Evolutionary conservation across 2,888 invertebrate genomes (phyloP).

Genomic region (Sesia apiformis): DNA sequence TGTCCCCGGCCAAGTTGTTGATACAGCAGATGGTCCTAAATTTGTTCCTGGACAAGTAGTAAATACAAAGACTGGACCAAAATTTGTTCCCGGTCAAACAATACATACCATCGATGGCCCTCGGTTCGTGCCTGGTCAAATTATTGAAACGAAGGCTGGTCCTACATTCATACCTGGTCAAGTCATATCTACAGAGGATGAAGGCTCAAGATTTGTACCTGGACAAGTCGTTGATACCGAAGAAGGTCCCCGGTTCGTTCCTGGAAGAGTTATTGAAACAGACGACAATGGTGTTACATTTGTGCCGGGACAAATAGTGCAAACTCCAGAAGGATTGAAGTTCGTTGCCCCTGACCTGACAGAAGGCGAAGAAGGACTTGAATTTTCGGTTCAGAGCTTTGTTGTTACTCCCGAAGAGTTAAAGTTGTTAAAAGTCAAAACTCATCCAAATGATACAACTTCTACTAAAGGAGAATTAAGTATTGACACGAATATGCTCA

Average conservation of each 20-base stretch:
- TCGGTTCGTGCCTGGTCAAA: slow-evolving; percentile 85
- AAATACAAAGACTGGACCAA: slow-evolving; percentile 77
- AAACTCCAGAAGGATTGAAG: slow-evolving; percentile 80
- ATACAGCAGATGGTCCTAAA: slow-evolving; percentile 79
- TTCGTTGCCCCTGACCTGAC: slow-evolving; percentile 81
- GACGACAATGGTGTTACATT: slow-evolving; percentile 82
- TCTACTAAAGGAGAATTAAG: slow-evolving; percentile 75
- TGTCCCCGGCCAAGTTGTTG: slow-evolving; percentile 82
- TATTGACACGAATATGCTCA: slow-evolving; percentile 78
- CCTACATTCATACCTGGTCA: slow-evolving; percentile 87
- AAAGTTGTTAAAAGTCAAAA: slow-evolving; percentile 64
- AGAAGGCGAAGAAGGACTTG: slow-evolving; percentile 78
- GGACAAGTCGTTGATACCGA: slow-evolving; percentile 83
- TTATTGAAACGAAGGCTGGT: slow-evolving; percentile 82
- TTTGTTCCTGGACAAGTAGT: slow-evolving; percentile 87
- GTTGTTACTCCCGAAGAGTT: slow-evolving; percentile 69
- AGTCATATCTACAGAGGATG: slow-evolving; percentile 78
- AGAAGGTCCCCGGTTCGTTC: slow-evolving; percentile 80
- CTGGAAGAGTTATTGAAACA: slow-evolving; percentile 82
- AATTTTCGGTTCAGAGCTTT: slow-evolving; percentile 83
- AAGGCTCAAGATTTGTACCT: slow-evolving; percentile 76
- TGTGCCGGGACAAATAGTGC: slow-evolving; percentile 85
- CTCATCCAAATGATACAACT: slow-evolving; percentile 64
- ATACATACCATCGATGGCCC: slow-evolving; percentile 81
- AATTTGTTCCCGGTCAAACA: slow-evolving; percentile 82